phyloP scores from a whole-genome alignment of 2,113 vertebrate species.

The Cervus canadensis region DNA sequence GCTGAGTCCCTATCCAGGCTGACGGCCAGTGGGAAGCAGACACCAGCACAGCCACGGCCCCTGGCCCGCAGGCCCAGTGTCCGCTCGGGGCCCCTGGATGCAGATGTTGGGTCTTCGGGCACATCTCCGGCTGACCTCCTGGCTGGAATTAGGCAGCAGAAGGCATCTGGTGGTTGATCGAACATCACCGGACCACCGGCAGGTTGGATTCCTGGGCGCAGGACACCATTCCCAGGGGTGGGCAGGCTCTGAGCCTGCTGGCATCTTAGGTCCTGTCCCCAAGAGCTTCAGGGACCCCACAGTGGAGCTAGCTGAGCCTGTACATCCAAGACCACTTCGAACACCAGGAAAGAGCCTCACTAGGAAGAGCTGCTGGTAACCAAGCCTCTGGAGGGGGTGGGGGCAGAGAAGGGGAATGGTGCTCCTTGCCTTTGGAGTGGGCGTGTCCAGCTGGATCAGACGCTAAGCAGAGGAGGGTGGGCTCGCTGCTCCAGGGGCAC shows the following conservation, averaged over 20 bases:
- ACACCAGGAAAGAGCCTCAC: neutral
- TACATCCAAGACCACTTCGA: neutral
- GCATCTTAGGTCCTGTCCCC: neutral
- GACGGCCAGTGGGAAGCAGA: neutral
- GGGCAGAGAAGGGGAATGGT: neutral
- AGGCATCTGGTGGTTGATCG: rapidly evolving
- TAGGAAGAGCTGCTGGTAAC: neutral
- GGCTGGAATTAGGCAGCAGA: neutral
- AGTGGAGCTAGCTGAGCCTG: neutral
- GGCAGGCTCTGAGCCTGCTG: neutral
- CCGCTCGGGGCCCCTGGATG: neutral
- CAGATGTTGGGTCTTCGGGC: rapidly evolving
- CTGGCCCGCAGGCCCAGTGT: rapidly evolving
- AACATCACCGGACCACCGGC: rapidly evolving
- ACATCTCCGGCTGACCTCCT: neutral
- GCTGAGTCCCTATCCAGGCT: rapidly evolving
- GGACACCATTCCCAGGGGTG: neutral
- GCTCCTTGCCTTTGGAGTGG: no score
- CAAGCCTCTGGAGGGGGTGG: neutral
- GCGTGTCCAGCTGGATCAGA: rapidly evolving
- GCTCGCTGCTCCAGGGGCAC: neutral
- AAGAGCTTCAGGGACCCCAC: neutral
- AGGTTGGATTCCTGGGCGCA: neutral
- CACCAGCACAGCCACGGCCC: rapidly evolving
- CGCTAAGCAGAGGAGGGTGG: neutral